Conservation (phyloP, 2,888 invertebrate genomes). For the Parnassius apollo region DNA sequence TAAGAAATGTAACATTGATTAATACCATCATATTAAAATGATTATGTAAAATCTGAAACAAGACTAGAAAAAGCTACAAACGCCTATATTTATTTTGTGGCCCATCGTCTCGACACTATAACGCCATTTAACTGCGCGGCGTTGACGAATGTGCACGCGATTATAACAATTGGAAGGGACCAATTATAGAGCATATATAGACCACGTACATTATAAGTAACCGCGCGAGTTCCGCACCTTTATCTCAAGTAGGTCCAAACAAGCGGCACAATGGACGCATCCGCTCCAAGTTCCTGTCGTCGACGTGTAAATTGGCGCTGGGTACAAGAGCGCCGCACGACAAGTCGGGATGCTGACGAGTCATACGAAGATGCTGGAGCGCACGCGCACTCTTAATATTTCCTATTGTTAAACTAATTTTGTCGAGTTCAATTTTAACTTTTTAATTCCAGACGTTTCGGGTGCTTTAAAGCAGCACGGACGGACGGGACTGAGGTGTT, state of each 20-base stretch:
- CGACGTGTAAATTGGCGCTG: slow-evolving; percentile 39
- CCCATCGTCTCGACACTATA: neutral
- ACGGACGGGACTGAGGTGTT: too few species aligned
- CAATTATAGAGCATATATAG: slow-evolving; percentile 16
- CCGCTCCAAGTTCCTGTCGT: slow-evolving; percentile 60
- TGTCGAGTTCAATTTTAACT: too few species aligned
- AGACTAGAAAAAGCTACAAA: too few species aligned
- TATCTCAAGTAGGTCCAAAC: slow-evolving; percentile 61
- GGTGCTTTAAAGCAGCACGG: too few species aligned
- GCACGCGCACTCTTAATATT: neutral
- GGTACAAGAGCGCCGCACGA: neutral
- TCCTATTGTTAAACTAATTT: too few species aligned
- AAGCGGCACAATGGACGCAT: slow-evolving; percentile 57
- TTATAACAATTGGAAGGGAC: slow-evolving; percentile 14
- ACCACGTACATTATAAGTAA: slow-evolving; percentile 17
- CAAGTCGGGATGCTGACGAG: slow-evolving; percentile 22
- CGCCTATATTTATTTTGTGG: too few species aligned
- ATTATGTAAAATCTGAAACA: too few species aligned
- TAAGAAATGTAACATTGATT: too few species aligned
- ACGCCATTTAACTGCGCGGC: neutral
- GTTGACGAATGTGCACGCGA: slow-evolving; percentile 13
- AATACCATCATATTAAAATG: too few species aligned
- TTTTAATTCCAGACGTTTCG: too few species aligned
- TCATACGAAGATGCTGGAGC: slow-evolving; percentile 8
- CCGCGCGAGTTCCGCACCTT: slow-evolving; percentile 51